phyloP scores from a whole-genome alignment of 2,797 vertebrate genomes.

The Melopsittacus undulatus region DNA sequence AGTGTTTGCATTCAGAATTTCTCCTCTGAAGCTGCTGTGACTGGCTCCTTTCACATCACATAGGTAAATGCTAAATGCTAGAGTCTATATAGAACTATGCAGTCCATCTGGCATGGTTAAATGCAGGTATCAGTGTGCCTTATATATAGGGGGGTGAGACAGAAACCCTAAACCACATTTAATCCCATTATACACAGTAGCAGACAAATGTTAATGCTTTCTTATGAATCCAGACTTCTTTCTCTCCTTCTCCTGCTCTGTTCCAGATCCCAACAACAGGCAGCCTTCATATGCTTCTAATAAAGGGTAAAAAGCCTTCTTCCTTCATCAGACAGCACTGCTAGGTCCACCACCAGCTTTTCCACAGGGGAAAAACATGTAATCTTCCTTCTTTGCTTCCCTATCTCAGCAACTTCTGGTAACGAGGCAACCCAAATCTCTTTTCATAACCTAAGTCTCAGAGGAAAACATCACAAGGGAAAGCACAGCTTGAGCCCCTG shows the following conservation, averaged over 20 bases:
- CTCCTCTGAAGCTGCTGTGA: background rate
- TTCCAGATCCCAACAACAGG: background rate
- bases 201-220: background rate
- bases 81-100: background rate
- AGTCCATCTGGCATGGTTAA: background rate
- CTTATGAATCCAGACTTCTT: background rate
- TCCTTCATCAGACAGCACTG: background rate
- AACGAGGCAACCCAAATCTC: background rate
- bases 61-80: background rate
- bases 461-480: background rate
- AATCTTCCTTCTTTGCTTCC: background rate
- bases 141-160: rapidly evolving
- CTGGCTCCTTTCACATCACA: background rate
- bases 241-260: background rate
- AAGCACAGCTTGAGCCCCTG: background rate
- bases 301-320: background rate
- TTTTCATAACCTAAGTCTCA: background rate
- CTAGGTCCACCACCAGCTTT: background rate
- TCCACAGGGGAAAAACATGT: background rate
- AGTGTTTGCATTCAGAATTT: background rate
- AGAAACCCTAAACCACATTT: background rate
- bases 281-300: slow-evolving; percentile 3
- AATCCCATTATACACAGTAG: slow-evolving; percentile 22
- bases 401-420: background rate
- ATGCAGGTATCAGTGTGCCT: background rate